Evolutionary conservation across 2,797 vertebrate species (phyloP), one percentile per base, ranked within the genome.

Genomic region (Amblyraja radiata): DNA sequence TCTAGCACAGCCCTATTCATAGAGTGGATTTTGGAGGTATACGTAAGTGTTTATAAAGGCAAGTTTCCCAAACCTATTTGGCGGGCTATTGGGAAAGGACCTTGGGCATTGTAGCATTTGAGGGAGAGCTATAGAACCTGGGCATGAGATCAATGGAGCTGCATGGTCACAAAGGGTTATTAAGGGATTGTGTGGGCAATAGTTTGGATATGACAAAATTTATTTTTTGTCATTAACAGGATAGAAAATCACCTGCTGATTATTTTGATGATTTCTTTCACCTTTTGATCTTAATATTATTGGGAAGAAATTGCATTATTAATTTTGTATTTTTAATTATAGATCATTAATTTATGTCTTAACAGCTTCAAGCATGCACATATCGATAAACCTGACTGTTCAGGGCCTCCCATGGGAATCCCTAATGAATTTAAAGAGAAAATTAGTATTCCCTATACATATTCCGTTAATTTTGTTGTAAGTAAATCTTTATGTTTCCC

Each of bases 381-480:
- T 86, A 77, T 94, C 93, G 96, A 98, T 25, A 95, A 95, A 79
- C 97, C 97, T 0, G 98, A 98, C 86, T 99, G 98, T 95, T 95
- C 97, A 3, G 98, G 97, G 73, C 93, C 95, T 28, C 97, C 98
- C 80, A 98, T 98, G 97, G 97, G 97, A 95, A 97, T 99, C 94
- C 97, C 95, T 94, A 98, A 97, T 95, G 97, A 97, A 93, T 95
- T 96, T 93, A 94, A 78, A 1, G 97, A 97, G 93, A 95, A 95
- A 81, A 94, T 98, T 93, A 97, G 96, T 95, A 97, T 99, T 95
- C 95, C 96, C 2, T 99, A 98, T 94, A 98, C 98, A 0, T 99
- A 98, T 93, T 97, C 97, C 25, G 94, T 99, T 93, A 96, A 94
- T 93, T 99, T 98, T 95, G 21, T 96, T 7, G 97, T 97, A 93